phyloP scores from a whole-genome alignment of 2,113 vertebrate genomes.

The Thinocorus orbignyianus region DNA sequence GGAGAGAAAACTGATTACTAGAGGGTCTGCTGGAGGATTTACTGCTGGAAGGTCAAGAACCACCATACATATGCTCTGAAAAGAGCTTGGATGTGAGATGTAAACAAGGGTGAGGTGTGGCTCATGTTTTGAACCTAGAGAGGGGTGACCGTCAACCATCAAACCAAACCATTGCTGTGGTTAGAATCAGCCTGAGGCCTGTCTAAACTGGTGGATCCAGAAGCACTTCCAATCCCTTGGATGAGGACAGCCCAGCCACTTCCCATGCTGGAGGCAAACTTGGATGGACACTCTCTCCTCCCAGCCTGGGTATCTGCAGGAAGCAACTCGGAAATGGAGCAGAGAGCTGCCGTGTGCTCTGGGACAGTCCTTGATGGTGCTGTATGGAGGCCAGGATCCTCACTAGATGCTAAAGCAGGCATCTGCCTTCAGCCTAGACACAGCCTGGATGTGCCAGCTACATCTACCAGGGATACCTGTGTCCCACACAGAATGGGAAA shows the following conservation, averaged over 20 bases:
- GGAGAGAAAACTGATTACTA: background rate
- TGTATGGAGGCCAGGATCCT: background rate
- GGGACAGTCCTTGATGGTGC: background rate
- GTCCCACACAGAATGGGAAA: background rate
- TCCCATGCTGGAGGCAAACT: background rate
- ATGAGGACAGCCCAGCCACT: background rate
- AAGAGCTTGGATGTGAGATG: background rate
- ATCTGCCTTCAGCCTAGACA: background rate
- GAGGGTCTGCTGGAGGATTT: background rate
- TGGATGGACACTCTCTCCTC: background rate
- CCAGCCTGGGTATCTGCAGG: background rate
- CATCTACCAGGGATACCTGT: background rate
- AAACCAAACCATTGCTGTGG: background rate
- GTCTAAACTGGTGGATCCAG: background rate
- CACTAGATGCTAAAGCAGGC: background rate
- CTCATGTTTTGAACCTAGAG: background rate
- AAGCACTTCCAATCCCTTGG: background rate
- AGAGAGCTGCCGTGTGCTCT: background rate
- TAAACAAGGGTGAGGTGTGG: background rate
- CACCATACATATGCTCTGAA: background rate
- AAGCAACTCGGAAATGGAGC: background rate
- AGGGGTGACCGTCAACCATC: background rate
- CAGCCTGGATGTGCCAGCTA: background rate
- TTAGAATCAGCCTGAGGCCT: background rate
- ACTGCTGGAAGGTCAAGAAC: background rate